Percentiles rank a stretch among this genome's conserved stretches.
Evolutionary conservation across 2,113 vertebrate genomes (phyloP).

Genomic region (Muntiacus muntjak): DNA sequence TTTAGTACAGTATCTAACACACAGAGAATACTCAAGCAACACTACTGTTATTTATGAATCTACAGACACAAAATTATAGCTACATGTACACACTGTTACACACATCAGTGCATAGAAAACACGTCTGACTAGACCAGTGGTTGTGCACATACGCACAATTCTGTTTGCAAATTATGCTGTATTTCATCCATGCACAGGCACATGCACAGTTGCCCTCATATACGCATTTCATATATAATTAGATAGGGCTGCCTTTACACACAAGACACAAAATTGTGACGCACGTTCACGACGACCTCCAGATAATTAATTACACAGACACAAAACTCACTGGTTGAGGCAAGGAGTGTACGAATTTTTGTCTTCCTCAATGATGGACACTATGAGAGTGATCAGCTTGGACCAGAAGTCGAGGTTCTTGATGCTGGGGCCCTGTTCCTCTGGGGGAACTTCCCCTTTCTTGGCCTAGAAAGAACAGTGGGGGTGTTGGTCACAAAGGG

Average conservation of each 20-base stretch:
- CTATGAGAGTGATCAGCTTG: conserved; percentile 98
- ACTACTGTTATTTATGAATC: neutral
- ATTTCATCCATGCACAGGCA: neutral
- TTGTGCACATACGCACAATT: neutral
- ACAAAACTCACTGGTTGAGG: conserved; percentile 92
- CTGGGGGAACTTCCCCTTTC: conserved; percentile 93
- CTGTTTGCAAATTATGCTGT: neutral
- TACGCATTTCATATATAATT: neutral
- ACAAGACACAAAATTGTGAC: neutral
- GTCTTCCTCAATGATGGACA: conserved; percentile 98
- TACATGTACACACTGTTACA: neutral
- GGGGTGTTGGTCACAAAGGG: neutral
- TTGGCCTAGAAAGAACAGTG: conserved; percentile 83
- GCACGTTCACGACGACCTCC: fast-evolving
- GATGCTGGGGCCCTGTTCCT: conserved; percentile 98
- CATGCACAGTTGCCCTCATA: neutral
- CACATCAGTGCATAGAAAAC: neutral
- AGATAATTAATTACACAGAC: neutral
- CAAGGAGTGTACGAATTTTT: conserved; percentile 99
- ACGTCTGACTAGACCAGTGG: neutral
- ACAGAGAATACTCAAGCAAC: neutral
- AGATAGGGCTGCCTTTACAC: neutral
- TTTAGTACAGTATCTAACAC: neutral
- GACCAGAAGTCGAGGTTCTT: conserved; percentile 99
- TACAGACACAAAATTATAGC: neutral